These are phyloP conservation scores for Cynodonichthys magdalenae DNA, from an alignment of 2,797 vertebrate species.

Conservation along the genomic window DNA sequence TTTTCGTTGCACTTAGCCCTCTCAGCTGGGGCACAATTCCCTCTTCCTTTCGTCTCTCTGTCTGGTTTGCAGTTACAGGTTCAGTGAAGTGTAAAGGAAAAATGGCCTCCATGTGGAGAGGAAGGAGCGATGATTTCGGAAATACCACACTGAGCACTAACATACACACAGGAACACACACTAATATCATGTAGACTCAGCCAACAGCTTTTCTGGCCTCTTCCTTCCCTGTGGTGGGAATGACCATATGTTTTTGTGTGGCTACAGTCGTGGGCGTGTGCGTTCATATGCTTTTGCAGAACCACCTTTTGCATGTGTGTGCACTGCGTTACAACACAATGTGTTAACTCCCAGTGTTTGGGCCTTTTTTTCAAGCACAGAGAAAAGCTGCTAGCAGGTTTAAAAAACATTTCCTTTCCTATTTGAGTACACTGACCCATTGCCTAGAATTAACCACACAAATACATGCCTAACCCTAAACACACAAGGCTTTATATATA, in stretches of 20 bases:
- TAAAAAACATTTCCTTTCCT: background rate
- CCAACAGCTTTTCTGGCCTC: slow-evolving; percentile 54
- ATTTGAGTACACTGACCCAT: background rate
- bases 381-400: slow-evolving; percentile 39
- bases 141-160: slow-evolving; percentile 49
- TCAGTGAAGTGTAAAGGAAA: slow-evolving; percentile 54
- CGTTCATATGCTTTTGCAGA: slow-evolving; percentile 8
- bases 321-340: slow-evolving; percentile 27
- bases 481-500: too few species aligned
- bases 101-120: slow-evolving; percentile 58
- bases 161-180: slow-evolving; percentile 17
- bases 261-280: slow-evolving; percentile 38
- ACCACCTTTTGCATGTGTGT: slow-evolving; percentile 6
- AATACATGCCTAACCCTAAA: too few species aligned
- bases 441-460: too few species aligned
- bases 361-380: slow-evolving; percentile 47
- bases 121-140: slow-evolving; percentile 56
- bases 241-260: slow-evolving; percentile 69
- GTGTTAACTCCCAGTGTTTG: slow-evolving; percentile 58
- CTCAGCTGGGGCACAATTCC: slow-evolving; percentile 9
- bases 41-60: slow-evolving; percentile 14
- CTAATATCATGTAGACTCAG: slow-evolving; percentile 31
- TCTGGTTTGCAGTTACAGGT: slow-evolving; percentile 54
- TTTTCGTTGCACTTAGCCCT: slow-evolving; percentile 12
- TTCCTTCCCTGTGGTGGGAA: slow-evolving; percentile 48